A percentile compares a stretch with the other conserved stretches of the same genome.
phyloP scores from a whole-genome alignment of 2,888 invertebrate genomes.

The Atethmia centrago region DNA sequence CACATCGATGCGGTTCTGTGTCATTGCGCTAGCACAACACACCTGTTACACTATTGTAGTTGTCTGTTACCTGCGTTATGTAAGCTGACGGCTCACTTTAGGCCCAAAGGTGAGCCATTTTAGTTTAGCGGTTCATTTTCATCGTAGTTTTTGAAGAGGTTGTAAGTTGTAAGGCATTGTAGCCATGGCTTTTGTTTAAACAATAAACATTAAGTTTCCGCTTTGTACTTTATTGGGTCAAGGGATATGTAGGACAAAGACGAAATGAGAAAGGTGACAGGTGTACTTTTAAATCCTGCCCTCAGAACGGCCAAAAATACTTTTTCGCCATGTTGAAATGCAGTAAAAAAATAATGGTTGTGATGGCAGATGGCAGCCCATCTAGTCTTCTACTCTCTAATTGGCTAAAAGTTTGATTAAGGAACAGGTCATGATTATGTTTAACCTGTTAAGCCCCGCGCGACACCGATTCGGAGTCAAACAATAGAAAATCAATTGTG shows the following conservation, averaged over 20 bases:
- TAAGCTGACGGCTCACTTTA: slow-evolving; percentile 40
- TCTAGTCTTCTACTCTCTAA: neutral
- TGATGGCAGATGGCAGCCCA: neutral
- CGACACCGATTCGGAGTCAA: too few species aligned
- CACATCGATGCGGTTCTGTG: slow-evolving; percentile 67
- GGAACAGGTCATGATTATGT: too few species aligned
- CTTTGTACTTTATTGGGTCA: neutral
- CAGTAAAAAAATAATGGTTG: neutral
- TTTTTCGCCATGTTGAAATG: neutral
- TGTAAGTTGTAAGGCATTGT: neutral
- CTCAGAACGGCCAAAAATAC: neutral
- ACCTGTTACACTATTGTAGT: slow-evolving; percentile 51
- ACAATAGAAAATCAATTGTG: too few species aligned
- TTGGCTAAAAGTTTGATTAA: rapidly evolving
- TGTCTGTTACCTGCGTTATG: slow-evolving; percentile 59
- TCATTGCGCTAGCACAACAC: slow-evolving; percentile 61
- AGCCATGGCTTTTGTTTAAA: neutral
- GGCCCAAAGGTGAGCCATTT: neutral
- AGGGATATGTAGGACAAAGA: neutral
- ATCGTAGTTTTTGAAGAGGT: neutral
- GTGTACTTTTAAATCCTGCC: neutral
- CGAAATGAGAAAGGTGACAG: neutral
- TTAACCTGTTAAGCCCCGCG: too few species aligned
- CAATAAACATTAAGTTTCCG: neutral
- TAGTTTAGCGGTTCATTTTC: neutral